These are phyloP conservation scores for Eurytoma californica DNA, from an alignment of 2,888 invertebrate species.

Conservation along the genomic window DNA sequence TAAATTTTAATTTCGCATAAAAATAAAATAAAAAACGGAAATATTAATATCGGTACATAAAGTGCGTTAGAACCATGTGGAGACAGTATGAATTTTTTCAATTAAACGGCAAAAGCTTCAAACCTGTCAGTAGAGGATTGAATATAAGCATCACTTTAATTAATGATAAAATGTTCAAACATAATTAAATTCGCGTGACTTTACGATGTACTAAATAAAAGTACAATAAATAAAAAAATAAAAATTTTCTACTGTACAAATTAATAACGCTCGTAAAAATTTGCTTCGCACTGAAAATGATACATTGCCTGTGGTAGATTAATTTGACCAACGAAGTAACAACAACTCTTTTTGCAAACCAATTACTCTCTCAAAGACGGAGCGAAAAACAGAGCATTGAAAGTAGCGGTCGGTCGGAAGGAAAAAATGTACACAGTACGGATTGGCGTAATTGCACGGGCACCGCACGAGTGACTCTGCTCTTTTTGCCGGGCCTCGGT, in stretches of 20 bases:
- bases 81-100: too few species aligned
- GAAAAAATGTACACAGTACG: constrained; percentile 28
- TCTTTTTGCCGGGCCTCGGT: constrained; percentile 21
- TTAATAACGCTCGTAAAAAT: not conserved
- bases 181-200: not conserved
- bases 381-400: not conserved
- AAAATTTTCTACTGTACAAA: too few species aligned
- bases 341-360: constrained; percentile 20
- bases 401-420: not conserved
- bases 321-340: too few species aligned
- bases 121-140: too few species aligned
- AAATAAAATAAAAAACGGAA: too few species aligned
- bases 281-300: not conserved
- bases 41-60: too few species aligned
- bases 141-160: too few species aligned
- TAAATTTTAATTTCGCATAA: too few species aligned
- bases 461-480: constrained; percentile 25
- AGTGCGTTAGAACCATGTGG: too few species aligned
- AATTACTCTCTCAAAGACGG: constrained; percentile 15
- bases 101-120: not conserved
- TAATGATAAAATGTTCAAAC: not conserved
- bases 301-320: too few species aligned
- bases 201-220: too few species aligned
- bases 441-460: constrained; percentile 30
- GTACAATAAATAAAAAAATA: too few species aligned